Conservation (phyloP, 2,888 invertebrate genomes). For the Drosophila recens region DNA sequence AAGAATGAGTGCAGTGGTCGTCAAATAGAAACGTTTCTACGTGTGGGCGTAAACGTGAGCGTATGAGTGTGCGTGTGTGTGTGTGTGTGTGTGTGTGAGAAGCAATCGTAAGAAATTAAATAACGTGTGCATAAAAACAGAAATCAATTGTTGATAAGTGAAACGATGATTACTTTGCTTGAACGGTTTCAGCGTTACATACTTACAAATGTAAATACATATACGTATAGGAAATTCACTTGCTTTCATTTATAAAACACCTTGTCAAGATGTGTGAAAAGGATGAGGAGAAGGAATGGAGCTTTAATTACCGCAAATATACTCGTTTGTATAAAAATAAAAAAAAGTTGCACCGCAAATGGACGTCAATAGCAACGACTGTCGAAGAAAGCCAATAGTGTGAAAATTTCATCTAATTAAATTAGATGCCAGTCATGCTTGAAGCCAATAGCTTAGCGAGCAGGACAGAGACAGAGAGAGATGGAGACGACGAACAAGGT, state of each 20-base stretch:
- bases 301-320: not conserved
- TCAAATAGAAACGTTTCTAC: constrained; percentile 7
- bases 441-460: constrained; percentile 37
- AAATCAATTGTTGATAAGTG: constrained; percentile 63
- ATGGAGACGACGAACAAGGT: constrained; percentile 37
- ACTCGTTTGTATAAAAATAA: not conserved
- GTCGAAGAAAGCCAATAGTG: constrained; percentile 63
- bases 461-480: constrained; percentile 1
- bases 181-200: not conserved
- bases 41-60: constrained; percentile 7
- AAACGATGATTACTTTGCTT: constrained; percentile 28
- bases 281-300: not conserved
- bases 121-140: constrained; percentile 42
- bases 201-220: not conserved
- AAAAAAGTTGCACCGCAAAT: constrained; percentile 32
- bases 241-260: constrained; percentile 29
- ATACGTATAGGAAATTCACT: constrained; percentile 19
- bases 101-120: constrained; percentile 29
- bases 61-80: constrained; percentile 7
- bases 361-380: constrained; percentile 19
- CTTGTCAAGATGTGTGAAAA: constrained; percentile 18
- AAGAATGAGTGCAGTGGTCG: constrained; percentile 13
- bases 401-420: constrained; percentile 74
- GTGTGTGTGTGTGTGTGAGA: constrained; percentile 5
- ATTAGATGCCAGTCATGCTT: constrained; percentile 74